Base-by-base conservation (phyloP, 1,140 invertebrate species). In the Tribolium madens region DNA sequence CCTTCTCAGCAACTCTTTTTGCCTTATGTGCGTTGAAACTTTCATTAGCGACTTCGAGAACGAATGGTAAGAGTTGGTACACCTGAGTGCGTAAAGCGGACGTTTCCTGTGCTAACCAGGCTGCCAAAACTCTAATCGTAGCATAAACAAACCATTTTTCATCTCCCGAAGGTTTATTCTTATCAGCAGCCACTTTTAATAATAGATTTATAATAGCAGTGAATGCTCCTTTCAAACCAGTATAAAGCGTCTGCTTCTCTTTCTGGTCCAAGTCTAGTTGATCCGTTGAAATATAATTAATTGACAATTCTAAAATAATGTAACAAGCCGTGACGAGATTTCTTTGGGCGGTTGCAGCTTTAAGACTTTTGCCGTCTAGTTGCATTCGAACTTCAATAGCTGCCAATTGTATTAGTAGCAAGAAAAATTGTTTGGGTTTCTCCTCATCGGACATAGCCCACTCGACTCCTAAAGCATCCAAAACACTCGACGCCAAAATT, bases 371-470 rank as follows among this genome's bases (percentile, higher is more conserved):
- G 76, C 95, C 94, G 84, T 98, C 96, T 47, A 97, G 86, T 81
- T 95, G 93, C 95, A 98, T 97, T 81, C 95, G 90, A 1, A 97
- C 92, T 89, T 98, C 96, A 84, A 98, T 95, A 60, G 95, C 94
- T 78, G 93, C 92, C 13, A 98, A 85, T 85, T 97, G 95, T 70
- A 97, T 90, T 1, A 97, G 85, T 46, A 97, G 86, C 0, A 97
- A 87, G 80, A 97, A 94, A 80, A 97, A 94, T 82, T 93, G 91
- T 86, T 93, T 94, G 73, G 92, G 91, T 79, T 92, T 93, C 52
- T 93, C 92, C 79, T 94, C 92, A 86, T 94, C 92, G 77, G 88
- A 89, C 50, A 96, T 87, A 26, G 92, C 88, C 94, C 94, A 96
- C 78, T 96, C 94, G 6, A 94, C 90, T 5, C 96, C 95, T n/a